Conservation (phyloP, 2,113 vertebrate genomes). For the Echinops telfairi region DNA sequence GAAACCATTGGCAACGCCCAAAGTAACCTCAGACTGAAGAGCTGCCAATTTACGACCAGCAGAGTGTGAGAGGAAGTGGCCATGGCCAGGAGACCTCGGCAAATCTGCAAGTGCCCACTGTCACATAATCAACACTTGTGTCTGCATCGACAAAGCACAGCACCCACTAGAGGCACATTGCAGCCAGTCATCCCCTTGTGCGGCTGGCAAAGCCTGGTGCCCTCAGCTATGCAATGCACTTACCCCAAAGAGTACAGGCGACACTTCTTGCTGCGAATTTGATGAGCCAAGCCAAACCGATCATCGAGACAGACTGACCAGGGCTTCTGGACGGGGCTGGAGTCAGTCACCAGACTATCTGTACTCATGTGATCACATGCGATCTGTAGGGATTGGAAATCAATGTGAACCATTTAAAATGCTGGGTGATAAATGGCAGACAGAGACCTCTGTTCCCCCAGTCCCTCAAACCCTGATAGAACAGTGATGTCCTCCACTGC, state of each 20-base stretch:
- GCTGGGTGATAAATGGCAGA: conserved; percentile 62
- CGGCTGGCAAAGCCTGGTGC: conserved; percentile 6
- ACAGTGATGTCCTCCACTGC: conserved; percentile 48
- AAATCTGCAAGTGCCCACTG: neutral
- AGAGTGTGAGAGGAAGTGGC: conserved; percentile 19
- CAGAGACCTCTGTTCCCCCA: conserved; percentile 31
- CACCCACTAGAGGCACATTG: neutral
- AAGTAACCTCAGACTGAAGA: neutral
- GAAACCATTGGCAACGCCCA: conserved; percentile 3
- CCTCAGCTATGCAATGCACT: conserved; percentile 69
- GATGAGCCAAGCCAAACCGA: conserved; percentile 88
- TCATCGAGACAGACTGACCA: conserved; percentile 91
- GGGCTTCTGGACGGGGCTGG: conserved; percentile 79
- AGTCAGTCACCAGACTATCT: conserved; percentile 73
- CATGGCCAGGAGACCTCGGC: neutral
- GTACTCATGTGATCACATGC: conserved; percentile 84
- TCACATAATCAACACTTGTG: neutral
- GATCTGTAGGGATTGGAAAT: conserved; percentile 88
- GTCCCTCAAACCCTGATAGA: neutral
- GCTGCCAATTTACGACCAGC: neutral
- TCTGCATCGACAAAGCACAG: neutral
- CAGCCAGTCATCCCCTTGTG: neutral
- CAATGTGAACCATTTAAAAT: conserved; percentile 72
- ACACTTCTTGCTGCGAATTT: conserved; percentile 89
- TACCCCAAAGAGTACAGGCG: conserved; percentile 92